A percentile compares a stretch with the other conserved stretches of the same genome.
Evolutionary conservation across 2,797 vertebrate genomes (phyloP).

Genomic region (Hydrophis major): DNA sequence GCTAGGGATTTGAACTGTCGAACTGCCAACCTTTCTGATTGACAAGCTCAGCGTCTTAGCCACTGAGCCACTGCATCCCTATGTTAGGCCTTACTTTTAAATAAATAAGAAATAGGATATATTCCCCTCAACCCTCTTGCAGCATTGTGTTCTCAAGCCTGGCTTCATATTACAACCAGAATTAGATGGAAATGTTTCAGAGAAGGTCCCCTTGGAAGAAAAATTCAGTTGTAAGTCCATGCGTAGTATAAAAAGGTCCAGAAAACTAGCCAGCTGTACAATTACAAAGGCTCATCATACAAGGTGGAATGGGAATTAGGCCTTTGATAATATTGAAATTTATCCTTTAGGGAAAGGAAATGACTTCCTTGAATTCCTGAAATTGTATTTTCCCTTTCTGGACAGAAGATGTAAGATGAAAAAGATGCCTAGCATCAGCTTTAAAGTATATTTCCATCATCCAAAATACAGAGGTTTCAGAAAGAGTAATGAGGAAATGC

Average conservation of each 20-base stretch:
- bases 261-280: not conserved
- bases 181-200: not conserved
- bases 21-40: too few species aligned
- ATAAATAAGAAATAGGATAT: not conserved
- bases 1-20: too few species aligned
- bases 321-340: not conserved
- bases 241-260: not conserved
- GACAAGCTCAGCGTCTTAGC: too few species aligned
- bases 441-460: not conserved
- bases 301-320: not conserved
- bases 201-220: not conserved
- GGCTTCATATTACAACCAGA: not conserved
- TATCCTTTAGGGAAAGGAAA: not conserved
- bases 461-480: not conserved
- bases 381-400: not conserved
- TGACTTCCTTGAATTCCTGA: not conserved
- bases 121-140: not conserved
- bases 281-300: not conserved
- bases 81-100: not conserved
- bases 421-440: not conserved
- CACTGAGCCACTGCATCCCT: too few species aligned
- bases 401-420: not conserved
- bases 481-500: not conserved
- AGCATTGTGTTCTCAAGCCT: not conserved
- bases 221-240: not conserved